Evolutionary conservation across 2,113 vertebrate genomes (phyloP).

Genomic region (Clarias batrachus): DNA sequence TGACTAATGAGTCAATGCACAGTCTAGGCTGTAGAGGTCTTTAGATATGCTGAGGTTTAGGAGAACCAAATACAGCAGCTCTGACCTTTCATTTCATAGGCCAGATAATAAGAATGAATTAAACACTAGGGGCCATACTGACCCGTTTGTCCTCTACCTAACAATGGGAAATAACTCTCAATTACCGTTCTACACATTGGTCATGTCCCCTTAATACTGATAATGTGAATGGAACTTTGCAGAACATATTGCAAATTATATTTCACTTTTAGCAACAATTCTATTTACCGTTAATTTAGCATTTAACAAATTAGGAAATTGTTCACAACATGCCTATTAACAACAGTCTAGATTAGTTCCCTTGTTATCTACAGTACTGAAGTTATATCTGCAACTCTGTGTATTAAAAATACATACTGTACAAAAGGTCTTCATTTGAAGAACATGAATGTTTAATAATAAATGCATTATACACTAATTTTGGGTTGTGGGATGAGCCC

Average conservation of each 20-base stretch:
- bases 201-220: slow-evolving; percentile 12
- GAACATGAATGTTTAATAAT: neutral
- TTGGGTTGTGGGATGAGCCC: too few species aligned
- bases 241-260: slow-evolving; percentile 6
- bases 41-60: slow-evolving; percentile 9
- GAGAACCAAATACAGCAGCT: slow-evolving; percentile 13
- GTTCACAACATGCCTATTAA: neutral
- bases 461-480: neutral
- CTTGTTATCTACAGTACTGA: neutral
- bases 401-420: neutral
- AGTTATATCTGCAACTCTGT: neutral
- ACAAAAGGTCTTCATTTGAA: neutral
- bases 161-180: slow-evolving; percentile 24
- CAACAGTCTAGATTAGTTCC: neutral
- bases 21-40: neutral
- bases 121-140: slow-evolving; percentile 43
- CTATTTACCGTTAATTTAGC: neutral
- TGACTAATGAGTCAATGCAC: slow-evolving; percentile 24
- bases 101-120: slow-evolving; percentile 50
- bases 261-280: slow-evolving; percentile 19
- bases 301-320: neutral
- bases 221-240: neutral
- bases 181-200: slow-evolving; percentile 12
- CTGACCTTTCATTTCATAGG: slow-evolving; percentile 54
- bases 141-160: slow-evolving; percentile 33